Evolutionary conservation across 2,113 vertebrate genomes (phyloP).

Genomic region (Dasyurus viverrinus): DNA sequence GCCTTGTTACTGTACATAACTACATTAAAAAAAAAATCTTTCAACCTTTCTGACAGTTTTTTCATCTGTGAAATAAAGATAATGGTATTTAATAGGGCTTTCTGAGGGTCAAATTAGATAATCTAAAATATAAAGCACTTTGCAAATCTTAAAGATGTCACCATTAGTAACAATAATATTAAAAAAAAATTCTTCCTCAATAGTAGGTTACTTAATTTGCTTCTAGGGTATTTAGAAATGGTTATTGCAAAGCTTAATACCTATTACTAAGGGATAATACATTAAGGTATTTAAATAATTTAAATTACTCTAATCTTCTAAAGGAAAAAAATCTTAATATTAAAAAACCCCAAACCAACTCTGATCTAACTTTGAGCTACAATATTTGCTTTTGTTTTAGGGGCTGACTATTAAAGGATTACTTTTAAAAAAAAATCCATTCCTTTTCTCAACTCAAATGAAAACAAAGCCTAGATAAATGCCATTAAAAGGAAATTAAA

Average conservation of each 20-base stretch:
- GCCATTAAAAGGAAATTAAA: neutral
- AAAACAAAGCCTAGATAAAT: neutral
- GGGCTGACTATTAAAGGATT: slow-evolving; percentile 51
- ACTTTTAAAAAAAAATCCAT: slow-evolving; percentile 40
- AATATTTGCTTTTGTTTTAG: slow-evolving; percentile 39
- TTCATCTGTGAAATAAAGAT: neutral
- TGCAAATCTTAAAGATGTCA: neutral
- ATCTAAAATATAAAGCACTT: neutral
- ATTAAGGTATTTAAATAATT: slow-evolving; percentile 52
- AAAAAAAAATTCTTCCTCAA: accelerated
- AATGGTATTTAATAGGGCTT: neutral
- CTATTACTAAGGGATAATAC: neutral
- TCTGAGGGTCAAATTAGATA: neutral
- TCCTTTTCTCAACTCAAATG: slow-evolving; percentile 41
- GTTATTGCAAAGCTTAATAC: neutral
- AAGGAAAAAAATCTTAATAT: slow-evolving; percentile 30
- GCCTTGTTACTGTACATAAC: neutral
- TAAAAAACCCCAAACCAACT: neutral
- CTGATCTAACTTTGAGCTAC: neutral
- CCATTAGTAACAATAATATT: neutral
- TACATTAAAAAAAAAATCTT: neutral
- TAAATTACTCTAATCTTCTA: slow-evolving; percentile 54
- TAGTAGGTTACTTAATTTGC: neutral
- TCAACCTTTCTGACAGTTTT: neutral
- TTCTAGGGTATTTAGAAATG: neutral